Evolutionary conservation across 1,140 invertebrate species (phyloP), one percentile per base, ranked within the genome.

Genomic region (Papilio machaon): DNA sequence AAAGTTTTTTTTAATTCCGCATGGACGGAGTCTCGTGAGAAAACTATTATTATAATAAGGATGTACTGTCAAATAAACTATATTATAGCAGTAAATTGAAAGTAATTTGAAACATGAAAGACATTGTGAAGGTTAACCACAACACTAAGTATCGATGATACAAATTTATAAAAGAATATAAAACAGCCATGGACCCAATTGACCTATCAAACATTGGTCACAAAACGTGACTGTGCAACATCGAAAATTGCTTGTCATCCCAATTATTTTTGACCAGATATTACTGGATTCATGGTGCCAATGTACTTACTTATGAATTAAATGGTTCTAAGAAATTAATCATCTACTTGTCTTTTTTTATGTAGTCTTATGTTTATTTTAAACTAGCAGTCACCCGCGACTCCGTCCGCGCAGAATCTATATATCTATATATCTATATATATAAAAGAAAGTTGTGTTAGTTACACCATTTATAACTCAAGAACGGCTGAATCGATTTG

Each of bases 101-200:
- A 49, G 47, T 52, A 52, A 52, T 52, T 52, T 64, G 19, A 30
- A 23, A 64, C 2, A 64, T 13, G 19, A 30, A 0, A 23, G 64
- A 35, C 64, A 35, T 30, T 67, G 19, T 11, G 1, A 70, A 70
- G 10, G 64, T 35, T 38, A 23, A 23, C 64, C 23, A 6, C 30
- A 15, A 6, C 30, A 15, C 38, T 38, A 70, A 70, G 6, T 38
- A 35, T 38, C 64, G 11, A 70, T 35, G 11, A 70, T 70, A 35
- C 5, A 23, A 70, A 35, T 70, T 70, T 0, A 70, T 38, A 70
- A 38, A n/a, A 13, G 17, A 9, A 15, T 10, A 35, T 35, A 35
- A 70, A 70, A 15, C 64, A 70, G 64, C 64, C 30, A 70, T 70
- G 64, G 30, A 70, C 64, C 13, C 64, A 70, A 70, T 70, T 70